These are phyloP conservation scores for Scaptomyza parva DNA, from an alignment of 2,888 invertebrate genomes.

Conservation along the genomic window DNA sequence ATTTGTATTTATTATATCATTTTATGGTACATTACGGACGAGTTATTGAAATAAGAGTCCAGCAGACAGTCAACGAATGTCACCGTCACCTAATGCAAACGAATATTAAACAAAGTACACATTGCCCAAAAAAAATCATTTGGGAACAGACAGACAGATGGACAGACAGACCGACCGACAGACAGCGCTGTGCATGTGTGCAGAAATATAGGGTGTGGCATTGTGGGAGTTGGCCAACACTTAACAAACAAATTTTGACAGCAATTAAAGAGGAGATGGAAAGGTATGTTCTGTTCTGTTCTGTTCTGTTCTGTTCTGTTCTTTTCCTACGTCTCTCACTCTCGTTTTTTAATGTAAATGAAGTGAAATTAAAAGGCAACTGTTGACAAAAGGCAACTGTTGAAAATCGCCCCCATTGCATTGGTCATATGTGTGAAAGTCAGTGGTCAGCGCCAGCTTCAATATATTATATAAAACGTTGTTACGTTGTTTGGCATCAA, in stretches of 20 bases:
- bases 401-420: conserved; percentile 40
- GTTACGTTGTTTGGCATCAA: conserved; percentile 44
- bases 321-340: conserved; percentile 12
- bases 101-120: conserved; percentile 44
- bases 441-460: conserved; percentile 52
- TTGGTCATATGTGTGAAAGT: conserved; percentile 48
- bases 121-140: conserved; percentile 13
- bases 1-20: conserved; percentile 69
- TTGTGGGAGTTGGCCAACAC: conserved; percentile 54
- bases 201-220: conserved; percentile 26
- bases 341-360: conserved; percentile 68
- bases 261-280: conserved; percentile 59
- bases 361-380: conserved; percentile 75
- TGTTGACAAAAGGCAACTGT: conserved; percentile 70
- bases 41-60: conserved; percentile 40
- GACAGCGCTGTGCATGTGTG: conserved; percentile 1
- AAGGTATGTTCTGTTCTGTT: neutral
- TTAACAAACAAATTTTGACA: conserved; percentile 70
- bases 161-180: too few relatives aligned
- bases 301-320: too few relatives aligned
- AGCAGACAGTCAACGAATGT: conserved; percentile 13
- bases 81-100: conserved; percentile 11
- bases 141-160: too few relatives aligned
- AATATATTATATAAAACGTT: conserved; percentile 31
- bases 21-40: conserved; percentile 70